Conservation (phyloP, 2,888 invertebrate species). For the Drosophila paucipuncta region DNA sequence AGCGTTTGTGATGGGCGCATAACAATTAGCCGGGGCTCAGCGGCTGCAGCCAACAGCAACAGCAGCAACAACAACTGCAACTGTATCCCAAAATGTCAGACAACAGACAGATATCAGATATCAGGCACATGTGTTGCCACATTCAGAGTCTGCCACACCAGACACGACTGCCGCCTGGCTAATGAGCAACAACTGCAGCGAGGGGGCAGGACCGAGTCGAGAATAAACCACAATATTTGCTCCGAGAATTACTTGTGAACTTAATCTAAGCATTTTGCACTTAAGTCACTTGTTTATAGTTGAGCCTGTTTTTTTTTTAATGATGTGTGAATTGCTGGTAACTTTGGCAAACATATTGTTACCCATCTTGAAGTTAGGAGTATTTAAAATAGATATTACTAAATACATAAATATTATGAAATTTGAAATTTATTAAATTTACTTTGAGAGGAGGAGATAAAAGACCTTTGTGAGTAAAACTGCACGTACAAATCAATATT, state of each 20-base stretch:
- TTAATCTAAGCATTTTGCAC: not conserved
- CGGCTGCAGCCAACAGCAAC: constrained; percentile 25
- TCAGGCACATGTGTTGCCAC: constrained; percentile 74
- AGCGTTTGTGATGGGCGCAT: constrained; percentile 55
- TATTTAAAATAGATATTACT: too few relatives aligned
- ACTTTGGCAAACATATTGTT: too few relatives aligned
- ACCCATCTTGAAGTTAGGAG: too few relatives aligned
- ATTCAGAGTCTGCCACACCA: constrained; percentile 24
- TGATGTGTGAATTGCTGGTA: not conserved
- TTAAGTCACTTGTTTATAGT: not conserved
- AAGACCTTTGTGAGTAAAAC: not conserved
- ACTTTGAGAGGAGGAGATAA: not conserved
- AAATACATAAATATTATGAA: too few relatives aligned
- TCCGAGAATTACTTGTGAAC: not conserved
- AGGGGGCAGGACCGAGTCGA: too few relatives aligned
- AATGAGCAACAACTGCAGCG: constrained; percentile 37
- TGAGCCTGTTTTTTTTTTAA: not conserved
- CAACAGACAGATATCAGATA: constrained; percentile 69
- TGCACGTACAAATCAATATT: not conserved
- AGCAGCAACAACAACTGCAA: not conserved
- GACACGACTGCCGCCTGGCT: constrained; percentile 32
- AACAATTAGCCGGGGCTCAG: constrained; percentile 75
- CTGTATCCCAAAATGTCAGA: constrained; percentile 49
- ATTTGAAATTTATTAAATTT: not conserved
- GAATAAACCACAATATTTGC: not conserved